phyloP scores from a whole-genome alignment of 2,113 vertebrate species.

The Aplodontia rufa region DNA sequence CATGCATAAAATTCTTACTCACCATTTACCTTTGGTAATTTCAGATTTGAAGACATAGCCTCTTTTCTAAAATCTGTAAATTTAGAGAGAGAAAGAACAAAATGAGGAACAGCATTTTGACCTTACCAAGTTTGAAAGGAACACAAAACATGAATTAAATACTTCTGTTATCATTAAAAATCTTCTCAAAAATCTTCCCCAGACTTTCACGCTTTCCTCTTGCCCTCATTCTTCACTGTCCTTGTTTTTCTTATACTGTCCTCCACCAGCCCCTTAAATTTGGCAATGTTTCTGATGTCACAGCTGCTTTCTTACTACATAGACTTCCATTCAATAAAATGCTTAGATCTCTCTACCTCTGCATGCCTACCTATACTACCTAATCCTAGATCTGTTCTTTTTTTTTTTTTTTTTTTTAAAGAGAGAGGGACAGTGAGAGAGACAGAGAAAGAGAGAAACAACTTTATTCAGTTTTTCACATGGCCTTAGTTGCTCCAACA shows the following conservation, averaged over 20 bases:
- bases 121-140: not conserved
- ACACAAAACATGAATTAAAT: not conserved
- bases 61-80: conserved; percentile 33
- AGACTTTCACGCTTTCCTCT: not conserved
- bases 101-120: not conserved
- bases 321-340: not conserved
- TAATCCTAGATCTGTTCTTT: not conserved
- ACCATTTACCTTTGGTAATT: conserved; percentile 12
- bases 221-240: not conserved
- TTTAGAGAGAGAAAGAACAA: not conserved
- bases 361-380: not conserved
- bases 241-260: not conserved
- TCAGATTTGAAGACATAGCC: not conserved
- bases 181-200: not conserved
- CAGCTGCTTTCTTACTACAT: not conserved
- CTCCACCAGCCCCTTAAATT: not conserved
- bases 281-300: not conserved
- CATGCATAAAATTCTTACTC: conserved; percentile 1
- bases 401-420: no score
- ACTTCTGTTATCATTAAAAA: not conserved
- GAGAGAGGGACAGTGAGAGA: no score
- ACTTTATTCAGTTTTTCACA: no score
- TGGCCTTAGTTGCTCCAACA: no score
- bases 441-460: no score
- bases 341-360: not conserved